Evolutionary conservation across 2,888 invertebrate species (phyloP).

Genomic region (Rotaria socialis): DNA sequence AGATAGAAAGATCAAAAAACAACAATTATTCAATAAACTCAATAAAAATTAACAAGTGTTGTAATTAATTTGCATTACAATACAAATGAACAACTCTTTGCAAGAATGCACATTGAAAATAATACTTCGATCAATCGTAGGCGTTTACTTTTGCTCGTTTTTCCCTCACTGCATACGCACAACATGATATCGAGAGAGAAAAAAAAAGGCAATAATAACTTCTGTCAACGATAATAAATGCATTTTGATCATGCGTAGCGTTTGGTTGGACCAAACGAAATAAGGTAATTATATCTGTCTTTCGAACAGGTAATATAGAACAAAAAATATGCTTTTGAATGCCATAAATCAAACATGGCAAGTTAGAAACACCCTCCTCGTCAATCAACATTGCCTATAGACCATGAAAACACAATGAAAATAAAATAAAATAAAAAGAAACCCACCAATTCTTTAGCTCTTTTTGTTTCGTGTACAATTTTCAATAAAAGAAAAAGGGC

Average conservation of each 20-base stretch:
- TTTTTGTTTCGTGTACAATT: no score
- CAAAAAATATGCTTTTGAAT: conserved; percentile 12
- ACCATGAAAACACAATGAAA: not conserved
- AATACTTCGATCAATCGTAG: not conserved
- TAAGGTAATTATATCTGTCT: conserved; percentile 15
- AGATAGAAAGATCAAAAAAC: not conserved
- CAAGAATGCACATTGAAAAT: not conserved
- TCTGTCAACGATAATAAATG: conserved; percentile 32
- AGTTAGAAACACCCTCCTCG: conserved; percentile 29
- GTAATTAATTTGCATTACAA: conserved; percentile 23
- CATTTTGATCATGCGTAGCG: conserved; percentile 29
- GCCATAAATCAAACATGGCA: conserved; percentile 26
- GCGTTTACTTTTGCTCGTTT: not conserved
- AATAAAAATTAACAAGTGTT: not conserved
- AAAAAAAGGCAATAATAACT: conserved; percentile 15
- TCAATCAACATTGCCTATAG: not conserved
- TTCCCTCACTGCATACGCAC: not conserved
- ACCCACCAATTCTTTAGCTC: no score
- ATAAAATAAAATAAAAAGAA: not conserved
- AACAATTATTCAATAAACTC: not conserved
- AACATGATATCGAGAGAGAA: not conserved
- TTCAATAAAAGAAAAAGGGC: no score
- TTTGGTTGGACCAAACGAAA: not conserved
- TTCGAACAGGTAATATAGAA: conserved; percentile 15
- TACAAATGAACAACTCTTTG: not conserved